These are phyloP conservation scores for Gymnothorax javanicus DNA, from an alignment of 2,797 vertebrate species.

Conservation along the genomic window DNA sequence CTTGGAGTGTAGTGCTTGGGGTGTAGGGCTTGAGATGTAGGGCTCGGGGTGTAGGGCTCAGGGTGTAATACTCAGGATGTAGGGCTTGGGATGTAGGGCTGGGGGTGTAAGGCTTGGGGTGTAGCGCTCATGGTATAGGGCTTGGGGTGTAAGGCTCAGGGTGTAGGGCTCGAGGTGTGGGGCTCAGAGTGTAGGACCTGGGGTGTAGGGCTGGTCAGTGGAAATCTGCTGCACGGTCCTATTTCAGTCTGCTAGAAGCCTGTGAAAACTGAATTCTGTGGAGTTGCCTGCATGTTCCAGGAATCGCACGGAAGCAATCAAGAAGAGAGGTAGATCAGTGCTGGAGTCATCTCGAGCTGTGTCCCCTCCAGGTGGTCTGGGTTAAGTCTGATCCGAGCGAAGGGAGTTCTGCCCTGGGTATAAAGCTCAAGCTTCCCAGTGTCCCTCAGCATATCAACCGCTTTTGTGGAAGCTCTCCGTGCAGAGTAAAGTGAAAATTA, in stretches of 20 bases:
- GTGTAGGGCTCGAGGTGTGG: too few species aligned
- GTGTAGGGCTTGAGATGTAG: too few species aligned
- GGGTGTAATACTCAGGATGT: too few species aligned
- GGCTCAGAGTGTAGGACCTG: too few species aligned
- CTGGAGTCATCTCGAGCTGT: constrained; percentile 23
- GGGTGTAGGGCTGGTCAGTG: too few species aligned
- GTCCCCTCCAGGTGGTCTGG: constrained; percentile 30
- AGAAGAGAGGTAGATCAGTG: constrained; percentile 51
- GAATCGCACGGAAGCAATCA: constrained; percentile 10
- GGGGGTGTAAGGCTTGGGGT: too few species aligned
- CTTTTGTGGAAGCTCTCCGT: constrained; percentile 51
- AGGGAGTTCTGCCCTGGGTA: constrained; percentile 39
- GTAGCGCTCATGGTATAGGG: too few species aligned
- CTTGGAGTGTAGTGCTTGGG: too few species aligned
- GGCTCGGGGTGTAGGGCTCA: too few species aligned
- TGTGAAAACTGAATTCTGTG: not conserved
- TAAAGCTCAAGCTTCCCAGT: constrained; percentile 50
- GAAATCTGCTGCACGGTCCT: constrained; percentile 2
- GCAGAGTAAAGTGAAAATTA: constrained; percentile 51
- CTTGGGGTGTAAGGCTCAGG: too few species aligned
- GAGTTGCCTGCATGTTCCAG: not conserved
- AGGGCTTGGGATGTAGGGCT: too few species aligned
- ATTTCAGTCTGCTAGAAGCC: constrained; percentile 14
- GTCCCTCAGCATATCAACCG: constrained; percentile 53
- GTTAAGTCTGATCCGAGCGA: constrained; percentile 49